phyloP scores from a whole-genome alignment of 2,797 vertebrate species.

The Crenuchus spilurus region DNA sequence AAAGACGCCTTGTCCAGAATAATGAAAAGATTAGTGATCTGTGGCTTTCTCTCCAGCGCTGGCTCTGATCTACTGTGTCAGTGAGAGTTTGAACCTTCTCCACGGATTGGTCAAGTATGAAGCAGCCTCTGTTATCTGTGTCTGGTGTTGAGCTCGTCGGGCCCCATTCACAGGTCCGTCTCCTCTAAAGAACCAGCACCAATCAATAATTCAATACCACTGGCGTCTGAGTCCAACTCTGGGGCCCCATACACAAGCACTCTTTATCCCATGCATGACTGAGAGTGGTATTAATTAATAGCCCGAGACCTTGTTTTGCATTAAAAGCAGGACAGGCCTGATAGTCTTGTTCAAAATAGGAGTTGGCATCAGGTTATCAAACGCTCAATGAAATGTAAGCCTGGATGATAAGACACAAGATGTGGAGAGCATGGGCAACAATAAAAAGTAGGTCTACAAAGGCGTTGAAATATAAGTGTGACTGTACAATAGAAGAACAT shows the following conservation, averaged over 20 bases:
- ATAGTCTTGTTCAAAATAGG: constrained; percentile 65
- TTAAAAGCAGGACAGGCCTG: constrained; percentile 70
- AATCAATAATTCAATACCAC: constrained; percentile 84
- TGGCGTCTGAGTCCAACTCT: constrained; percentile 77
- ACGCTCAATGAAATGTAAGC: constrained; percentile 72
- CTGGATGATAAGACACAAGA: not conserved
- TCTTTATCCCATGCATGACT: constrained; percentile 62
- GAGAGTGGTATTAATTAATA: constrained; percentile 81
- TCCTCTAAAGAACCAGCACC: constrained; percentile 68
- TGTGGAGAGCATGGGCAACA: not conserved
- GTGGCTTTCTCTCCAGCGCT: no score
- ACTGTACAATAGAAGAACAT: no score
- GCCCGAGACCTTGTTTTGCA: constrained; percentile 73
- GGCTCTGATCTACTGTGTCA: not conserved
- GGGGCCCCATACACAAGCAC: constrained; percentile 71
- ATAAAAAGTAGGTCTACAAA: not conserved
- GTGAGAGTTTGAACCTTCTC: not conserved
- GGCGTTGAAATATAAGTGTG: constrained; percentile 65
- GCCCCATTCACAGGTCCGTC: constrained; percentile 73
- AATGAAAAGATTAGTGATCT: no score
- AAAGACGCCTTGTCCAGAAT: not conserved
- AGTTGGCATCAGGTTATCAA: constrained; percentile 74
- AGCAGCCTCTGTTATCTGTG: constrained; percentile 49
- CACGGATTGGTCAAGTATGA: constrained; percentile 41
- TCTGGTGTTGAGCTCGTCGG: constrained; percentile 53